Conservation (phyloP, 2,797 vertebrate genomes). For the Macropodus opercularis region DNA sequence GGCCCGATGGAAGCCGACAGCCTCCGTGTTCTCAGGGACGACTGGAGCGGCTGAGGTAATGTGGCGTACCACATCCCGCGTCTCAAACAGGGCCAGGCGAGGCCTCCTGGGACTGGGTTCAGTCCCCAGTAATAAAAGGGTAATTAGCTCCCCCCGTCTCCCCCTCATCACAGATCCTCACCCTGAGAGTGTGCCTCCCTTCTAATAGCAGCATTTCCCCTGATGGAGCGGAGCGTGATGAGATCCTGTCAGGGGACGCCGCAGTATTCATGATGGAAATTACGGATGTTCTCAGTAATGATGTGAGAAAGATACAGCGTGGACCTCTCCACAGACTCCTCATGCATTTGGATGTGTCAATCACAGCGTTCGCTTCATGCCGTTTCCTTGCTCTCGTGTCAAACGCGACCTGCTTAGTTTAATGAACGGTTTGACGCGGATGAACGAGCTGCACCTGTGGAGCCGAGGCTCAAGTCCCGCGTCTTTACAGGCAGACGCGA, state of each 20-base stretch:
- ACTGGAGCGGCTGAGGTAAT: slow-evolving; percentile 47
- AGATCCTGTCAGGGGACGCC: slow-evolving; percentile 68
- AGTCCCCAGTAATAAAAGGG: slow-evolving; percentile 73
- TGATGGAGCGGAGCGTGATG: slow-evolving; percentile 62
- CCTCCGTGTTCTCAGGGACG: slow-evolving; percentile 25
- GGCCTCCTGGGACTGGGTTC: slow-evolving; percentile 57
- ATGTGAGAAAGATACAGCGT: slow-evolving; percentile 66
- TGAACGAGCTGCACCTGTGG: slow-evolving; percentile 25
- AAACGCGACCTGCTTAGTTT: slow-evolving; percentile 31
- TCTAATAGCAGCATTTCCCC: slow-evolving; percentile 76
- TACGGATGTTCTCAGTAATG: slow-evolving; percentile 73
- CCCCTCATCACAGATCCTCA: slow-evolving; percentile 61
- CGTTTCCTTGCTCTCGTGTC: slow-evolving; percentile 28
- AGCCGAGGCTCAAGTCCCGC: background rate
- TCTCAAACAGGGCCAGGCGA: slow-evolving; percentile 65
- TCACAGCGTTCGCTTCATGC: slow-evolving; percentile 38
- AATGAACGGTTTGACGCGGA: slow-evolving; percentile 46
- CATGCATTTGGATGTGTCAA: slow-evolving; percentile 67
- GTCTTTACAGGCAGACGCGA: background rate
- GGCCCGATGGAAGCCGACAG: background rate
- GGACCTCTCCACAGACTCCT: slow-evolving; percentile 49
- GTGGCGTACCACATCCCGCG: slow-evolving; percentile 59
- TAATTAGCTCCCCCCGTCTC: slow-evolving; percentile 68
- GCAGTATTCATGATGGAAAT: slow-evolving; percentile 74
- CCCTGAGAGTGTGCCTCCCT: slow-evolving; percentile 58